Evolutionary conservation across 2,888 invertebrate species (phyloP), one percentile per base, ranked within the genome.

Genomic region (Polyommatus iphigenia): DNA sequence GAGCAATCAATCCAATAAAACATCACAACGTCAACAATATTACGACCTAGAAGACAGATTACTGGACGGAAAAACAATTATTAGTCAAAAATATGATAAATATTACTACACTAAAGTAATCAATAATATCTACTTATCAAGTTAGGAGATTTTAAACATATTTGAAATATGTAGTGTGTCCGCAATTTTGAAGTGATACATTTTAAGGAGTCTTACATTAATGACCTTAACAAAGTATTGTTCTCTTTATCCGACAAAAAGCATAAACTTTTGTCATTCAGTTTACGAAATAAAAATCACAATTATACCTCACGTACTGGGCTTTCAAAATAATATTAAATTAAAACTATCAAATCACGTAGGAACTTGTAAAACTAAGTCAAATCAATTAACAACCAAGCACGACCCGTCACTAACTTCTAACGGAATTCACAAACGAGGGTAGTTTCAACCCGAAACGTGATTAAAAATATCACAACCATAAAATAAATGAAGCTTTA

Each of bases 391-490:
- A 24, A 20, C 15, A 24, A 24, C 75, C 15, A 75, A 54, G 75
- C 50, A 54, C 15, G 73, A 46, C 46, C 41, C 72, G 77, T 75
- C 71, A 73, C 46, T 54, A 41, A 71, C 67, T 75, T 71, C 32
- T 46, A 78, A 76, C 6, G 15, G 20, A 77, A 78, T 73, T 76
- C 18, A 75, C 59, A 67, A 75, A 41, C 54, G 67, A 71, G 71
- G 46, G 32, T 57, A 57, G 36, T 71, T 71, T 62, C 32, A 15
- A 76, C 46, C n/a, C 71, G 62, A 71, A 54, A 78, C 59, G 67
- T 62, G 77, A 73, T 57, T 24, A 73, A 79, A 79, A 79, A 81
- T 80, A 82, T 84, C 83, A 84, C 83, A 84, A 84, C 83, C 83
- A 80, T 78, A 82, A 79, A 79, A 75, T 78, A 84, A 83, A 75